Evolutionary conservation across 2,888 invertebrate genomes (phyloP).

Genomic region (Drosophila koepferae): DNA sequence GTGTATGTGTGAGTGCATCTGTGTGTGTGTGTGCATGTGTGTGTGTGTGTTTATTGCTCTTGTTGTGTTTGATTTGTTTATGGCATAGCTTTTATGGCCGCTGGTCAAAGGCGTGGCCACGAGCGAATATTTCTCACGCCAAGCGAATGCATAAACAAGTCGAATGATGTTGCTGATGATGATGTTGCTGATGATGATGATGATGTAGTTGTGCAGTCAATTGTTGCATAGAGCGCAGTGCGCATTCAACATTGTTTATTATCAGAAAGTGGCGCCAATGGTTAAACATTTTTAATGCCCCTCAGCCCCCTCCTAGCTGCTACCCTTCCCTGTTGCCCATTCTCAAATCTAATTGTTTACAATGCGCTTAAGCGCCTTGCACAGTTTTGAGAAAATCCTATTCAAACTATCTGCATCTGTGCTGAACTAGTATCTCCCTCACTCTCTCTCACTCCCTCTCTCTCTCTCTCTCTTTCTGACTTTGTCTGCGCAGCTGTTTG

Average conservation of each 20-base stretch:
- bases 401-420: slow-evolving; percentile 27
- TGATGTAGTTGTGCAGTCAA: slow-evolving; percentile 20
- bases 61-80: slow-evolving; percentile 53
- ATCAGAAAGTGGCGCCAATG: slow-evolving; percentile 82
- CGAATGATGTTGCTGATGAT: slow-evolving; percentile 19
- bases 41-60: slow-evolving; percentile 41
- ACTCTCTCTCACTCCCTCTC: no score
- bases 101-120: slow-evolving; percentile 64
- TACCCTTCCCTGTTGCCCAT: slow-evolving; percentile 20
- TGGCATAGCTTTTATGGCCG: slow-evolving; percentile 52
- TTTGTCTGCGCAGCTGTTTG: slow-evolving; percentile 51
- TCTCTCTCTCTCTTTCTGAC: not conserved
- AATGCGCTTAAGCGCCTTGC: slow-evolving; percentile 54
- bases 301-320: no score
- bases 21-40: slow-evolving; percentile 25
- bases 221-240: slow-evolving; percentile 27
- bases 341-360: slow-evolving; percentile 54
- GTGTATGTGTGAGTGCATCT: slow-evolving; percentile 9
- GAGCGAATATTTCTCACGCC: slow-evolving; percentile 68
- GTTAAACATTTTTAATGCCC: slow-evolving; percentile 65
- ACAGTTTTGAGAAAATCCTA: slow-evolving; percentile 21
- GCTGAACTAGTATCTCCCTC: not conserved
- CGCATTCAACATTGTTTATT: slow-evolving; percentile 60
- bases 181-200: slow-evolving; percentile 6
- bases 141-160: slow-evolving; percentile 61